phyloP scores from a whole-genome alignment of 2,888 invertebrate genomes.

The Hedychridium roseum region DNA sequence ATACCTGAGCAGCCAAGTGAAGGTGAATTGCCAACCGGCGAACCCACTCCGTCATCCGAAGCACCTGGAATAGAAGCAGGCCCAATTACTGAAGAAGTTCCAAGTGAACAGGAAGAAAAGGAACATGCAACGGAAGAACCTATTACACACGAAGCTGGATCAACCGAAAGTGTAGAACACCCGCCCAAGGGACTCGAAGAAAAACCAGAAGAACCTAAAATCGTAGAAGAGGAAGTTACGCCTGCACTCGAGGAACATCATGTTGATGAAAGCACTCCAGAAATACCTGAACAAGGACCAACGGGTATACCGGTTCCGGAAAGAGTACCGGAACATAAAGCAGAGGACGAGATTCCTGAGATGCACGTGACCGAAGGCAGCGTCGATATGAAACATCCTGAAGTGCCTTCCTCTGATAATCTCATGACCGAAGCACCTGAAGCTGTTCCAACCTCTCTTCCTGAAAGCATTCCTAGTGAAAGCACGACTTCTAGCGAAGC shows the following conservation, averaged over 20 bases:
- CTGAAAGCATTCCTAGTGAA: conserved; percentile 31
- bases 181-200: conserved; percentile 14
- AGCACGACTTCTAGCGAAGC: conserved; percentile 17
- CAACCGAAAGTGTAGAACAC: conserved; percentile 6
- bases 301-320: conserved; percentile 47
- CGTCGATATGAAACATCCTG: conserved; percentile 30
- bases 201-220: conserved; percentile 5
- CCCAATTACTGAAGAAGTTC: too few species aligned
- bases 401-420: conserved; percentile 36
- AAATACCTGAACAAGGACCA: conserved; percentile 40
- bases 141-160: conserved; percentile 1
- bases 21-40: too few species aligned
- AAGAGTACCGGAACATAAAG: conserved; percentile 48
- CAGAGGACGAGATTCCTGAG: conserved; percentile 47
- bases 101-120: neutral
- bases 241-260: conserved; percentile 1
- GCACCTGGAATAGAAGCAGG: too few species aligned
- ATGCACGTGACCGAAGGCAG: conserved; percentile 42
- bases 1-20: too few species aligned
- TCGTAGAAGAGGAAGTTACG: conserved; percentile 4
- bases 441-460: conserved; percentile 34
- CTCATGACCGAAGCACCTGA: conserved; percentile 43
- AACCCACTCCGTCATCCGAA: too few species aligned
- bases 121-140: conserved; percentile 7
- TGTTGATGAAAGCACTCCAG: conserved; percentile 7